phyloP scores from a whole-genome alignment of 2,797 vertebrate genomes.

The Australoheros facetus region DNA sequence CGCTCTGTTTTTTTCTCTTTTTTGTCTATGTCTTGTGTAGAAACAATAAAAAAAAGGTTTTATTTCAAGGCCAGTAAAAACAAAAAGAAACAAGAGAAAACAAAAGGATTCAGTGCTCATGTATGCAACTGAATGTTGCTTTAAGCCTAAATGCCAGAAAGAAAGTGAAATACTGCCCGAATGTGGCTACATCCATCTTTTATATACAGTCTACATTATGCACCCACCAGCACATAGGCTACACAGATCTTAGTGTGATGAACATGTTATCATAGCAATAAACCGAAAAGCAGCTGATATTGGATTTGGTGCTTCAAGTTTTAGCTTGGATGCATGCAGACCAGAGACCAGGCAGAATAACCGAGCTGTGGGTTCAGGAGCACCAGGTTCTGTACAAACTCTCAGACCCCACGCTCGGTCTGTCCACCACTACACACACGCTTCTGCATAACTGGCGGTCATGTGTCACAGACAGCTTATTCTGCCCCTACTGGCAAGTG shows the following conservation, averaged over 20 bases:
- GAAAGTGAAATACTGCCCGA: not conserved
- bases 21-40: not conserved
- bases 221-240: not conserved
- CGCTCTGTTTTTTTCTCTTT: not conserved
- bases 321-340: not conserved
- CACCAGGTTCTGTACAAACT: no score
- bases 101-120: not conserved
- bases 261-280: not conserved
- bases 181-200: not conserved
- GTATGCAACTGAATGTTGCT: not conserved
- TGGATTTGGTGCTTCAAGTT: not conserved
- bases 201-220: not conserved
- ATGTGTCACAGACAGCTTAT: not conserved
- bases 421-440: not conserved
- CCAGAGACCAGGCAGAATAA: not conserved
- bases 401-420: not conserved
- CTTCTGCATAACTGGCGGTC: not conserved
- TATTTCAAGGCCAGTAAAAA: not conserved
- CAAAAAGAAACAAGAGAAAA: accelerated
- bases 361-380: accelerated
- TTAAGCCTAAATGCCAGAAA: not conserved
- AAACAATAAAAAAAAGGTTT: constrained; percentile 27
- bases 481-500: not conserved
- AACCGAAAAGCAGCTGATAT: not conserved
- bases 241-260: not conserved